phyloP scores from a whole-genome alignment of 1,140 invertebrate species.

The Drosophila kepulauana region DNA sequence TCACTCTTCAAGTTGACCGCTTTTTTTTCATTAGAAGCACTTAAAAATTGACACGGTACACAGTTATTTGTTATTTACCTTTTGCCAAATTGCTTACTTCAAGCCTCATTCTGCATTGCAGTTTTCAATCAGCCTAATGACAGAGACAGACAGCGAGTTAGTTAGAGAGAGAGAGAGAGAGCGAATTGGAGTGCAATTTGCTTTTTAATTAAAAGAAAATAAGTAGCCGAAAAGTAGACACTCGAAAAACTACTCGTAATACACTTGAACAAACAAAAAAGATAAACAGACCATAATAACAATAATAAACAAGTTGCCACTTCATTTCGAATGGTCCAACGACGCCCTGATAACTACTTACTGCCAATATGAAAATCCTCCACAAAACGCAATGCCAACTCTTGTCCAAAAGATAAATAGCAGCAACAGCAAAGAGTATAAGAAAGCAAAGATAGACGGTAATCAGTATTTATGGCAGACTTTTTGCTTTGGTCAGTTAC shows the following conservation, averaged over 20 bases:
- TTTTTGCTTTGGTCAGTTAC: constrained; percentile 9
- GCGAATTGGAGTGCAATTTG: constrained; percentile 58
- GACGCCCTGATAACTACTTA: constrained; percentile 74
- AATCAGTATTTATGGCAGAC: constrained; percentile 74
- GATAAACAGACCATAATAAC: constrained; percentile 67
- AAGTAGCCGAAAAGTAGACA: constrained; percentile 63
- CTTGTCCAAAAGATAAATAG: constrained; percentile 64
- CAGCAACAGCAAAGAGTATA: constrained; percentile 27
- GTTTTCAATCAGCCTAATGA: constrained; percentile 81
- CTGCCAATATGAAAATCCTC: constrained; percentile 78
- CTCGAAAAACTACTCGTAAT: constrained; percentile 67
- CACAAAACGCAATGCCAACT: constrained; percentile 59
- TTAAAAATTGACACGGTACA: constrained; percentile 80
- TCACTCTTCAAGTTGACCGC: constrained; percentile 45
- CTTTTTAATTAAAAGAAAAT: constrained; percentile 83
- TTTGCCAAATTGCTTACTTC: constrained; percentile 75
- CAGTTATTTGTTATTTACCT: constrained; percentile 71
- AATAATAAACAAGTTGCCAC: constrained; percentile 82
- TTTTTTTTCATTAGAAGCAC: constrained; percentile 68
- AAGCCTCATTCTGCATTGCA: constrained; percentile 45
- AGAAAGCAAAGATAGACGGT: constrained; percentile 26
- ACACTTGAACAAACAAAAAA: constrained; percentile 46
- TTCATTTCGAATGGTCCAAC: constrained; percentile 75
- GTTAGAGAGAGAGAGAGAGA: not conserved
- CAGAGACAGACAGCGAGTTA: constrained; percentile 45